Conservation (phyloP, 2,797 vertebrate species). For the Halcyon badia region DNA sequence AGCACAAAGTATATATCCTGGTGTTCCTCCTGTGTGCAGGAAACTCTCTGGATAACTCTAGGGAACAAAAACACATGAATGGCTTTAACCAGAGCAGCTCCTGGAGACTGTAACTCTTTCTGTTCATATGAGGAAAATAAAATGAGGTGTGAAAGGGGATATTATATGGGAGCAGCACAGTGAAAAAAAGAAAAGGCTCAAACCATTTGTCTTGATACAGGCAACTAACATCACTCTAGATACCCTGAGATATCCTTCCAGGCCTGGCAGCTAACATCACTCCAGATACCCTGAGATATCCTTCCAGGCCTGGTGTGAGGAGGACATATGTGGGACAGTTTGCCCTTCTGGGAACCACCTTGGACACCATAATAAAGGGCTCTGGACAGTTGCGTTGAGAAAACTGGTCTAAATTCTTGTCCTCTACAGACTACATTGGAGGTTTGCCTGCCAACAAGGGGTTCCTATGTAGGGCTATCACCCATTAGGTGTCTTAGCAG, state of each 20-base stretch:
- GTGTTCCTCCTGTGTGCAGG: background rate
- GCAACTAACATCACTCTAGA: background rate
- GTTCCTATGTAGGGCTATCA: background rate
- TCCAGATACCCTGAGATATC: background rate
- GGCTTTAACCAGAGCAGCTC: background rate
- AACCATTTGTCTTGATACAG: background rate
- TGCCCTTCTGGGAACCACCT: background rate
- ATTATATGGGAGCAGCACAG: background rate
- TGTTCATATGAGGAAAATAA: background rate
- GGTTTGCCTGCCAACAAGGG: background rate
- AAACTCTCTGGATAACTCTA: background rate
- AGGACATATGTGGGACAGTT: background rate
- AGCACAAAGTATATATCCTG: background rate
- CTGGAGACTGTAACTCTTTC: background rate
- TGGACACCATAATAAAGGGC: background rate
- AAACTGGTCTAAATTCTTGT: background rate
- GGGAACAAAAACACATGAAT: accelerated
- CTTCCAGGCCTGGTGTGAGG: background rate
- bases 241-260: background rate
- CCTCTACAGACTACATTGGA: background rate
- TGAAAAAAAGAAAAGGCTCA: background rate
- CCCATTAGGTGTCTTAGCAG: background rate
- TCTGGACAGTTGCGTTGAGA: background rate
- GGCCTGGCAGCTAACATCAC: background rate
- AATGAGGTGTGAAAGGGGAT: background rate